Evolutionary conservation across 1,140 invertebrate species (phyloP).

Genomic region (Cylas formicarius): DNA sequence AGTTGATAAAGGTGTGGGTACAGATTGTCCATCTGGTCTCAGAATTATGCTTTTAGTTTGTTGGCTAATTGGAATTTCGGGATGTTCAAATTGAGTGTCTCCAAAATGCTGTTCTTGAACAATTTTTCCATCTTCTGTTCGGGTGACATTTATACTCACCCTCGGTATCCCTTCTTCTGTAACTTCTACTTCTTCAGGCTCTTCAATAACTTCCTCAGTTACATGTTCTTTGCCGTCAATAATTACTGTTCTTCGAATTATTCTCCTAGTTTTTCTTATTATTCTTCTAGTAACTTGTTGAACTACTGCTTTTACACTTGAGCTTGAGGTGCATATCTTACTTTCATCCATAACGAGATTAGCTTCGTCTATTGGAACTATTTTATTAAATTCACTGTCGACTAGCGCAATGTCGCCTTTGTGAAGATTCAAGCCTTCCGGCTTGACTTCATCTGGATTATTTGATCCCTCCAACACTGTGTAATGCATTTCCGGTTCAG

Average conservation of each 20-base stretch:
- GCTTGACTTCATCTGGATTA: constrained; percentile 49
- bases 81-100: constrained; percentile 19
- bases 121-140: constrained; percentile 49
- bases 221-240: constrained; percentile 77
- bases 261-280: constrained; percentile 64
- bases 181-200: constrained; percentile 73
- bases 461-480: constrained; percentile 46
- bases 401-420: constrained; percentile 46
- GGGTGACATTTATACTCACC: constrained; percentile 64
- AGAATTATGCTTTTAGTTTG: constrained; percentile 22
- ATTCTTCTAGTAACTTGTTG: constrained; percentile 71
- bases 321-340: constrained; percentile 46
- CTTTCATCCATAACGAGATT: constrained; percentile 32
- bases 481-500: constrained; percentile 48
- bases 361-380: constrained; percentile 24
- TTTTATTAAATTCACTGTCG: constrained; percentile 40
- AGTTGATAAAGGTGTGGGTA: constrained; percentile 5
- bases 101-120: constrained; percentile 44
- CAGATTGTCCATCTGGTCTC: constrained; percentile 22
- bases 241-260: constrained; percentile 65
- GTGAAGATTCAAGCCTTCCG: constrained; percentile 46
- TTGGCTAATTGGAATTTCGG: constrained; percentile 23
- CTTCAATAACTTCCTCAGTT: constrained; percentile 73
- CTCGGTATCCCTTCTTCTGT: constrained; percentile 66
- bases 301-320: constrained; percentile 65